A percentile compares a stretch with the other conserved stretches of the same genome.
These are phyloP conservation scores for Eupithecia vulgata DNA, from an alignment of 2,888 invertebrate genomes.

Conservation along the genomic window DNA sequence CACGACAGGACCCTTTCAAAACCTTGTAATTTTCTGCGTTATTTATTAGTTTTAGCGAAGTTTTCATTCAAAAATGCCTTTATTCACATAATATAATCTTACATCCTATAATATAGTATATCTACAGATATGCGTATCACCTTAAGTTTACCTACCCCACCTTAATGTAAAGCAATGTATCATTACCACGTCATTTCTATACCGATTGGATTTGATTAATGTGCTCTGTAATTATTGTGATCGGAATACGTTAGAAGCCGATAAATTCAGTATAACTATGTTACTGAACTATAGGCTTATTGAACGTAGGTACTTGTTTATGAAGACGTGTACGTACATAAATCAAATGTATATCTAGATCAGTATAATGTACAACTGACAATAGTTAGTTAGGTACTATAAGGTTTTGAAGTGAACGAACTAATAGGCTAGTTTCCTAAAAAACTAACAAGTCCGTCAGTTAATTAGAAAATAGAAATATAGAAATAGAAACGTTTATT, in stretches of 20 bases:
- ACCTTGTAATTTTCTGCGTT: too few species aligned
- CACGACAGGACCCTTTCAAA: too few species aligned
- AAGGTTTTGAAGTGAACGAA: too few species aligned
- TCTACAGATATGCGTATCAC: not conserved
- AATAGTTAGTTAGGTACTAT: not conserved
- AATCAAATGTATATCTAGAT: not conserved
- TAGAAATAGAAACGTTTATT: too few species aligned
- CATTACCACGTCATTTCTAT: slow-evolving; percentile 55
- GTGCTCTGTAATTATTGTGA: slow-evolving; percentile 57
- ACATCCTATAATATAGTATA: not conserved
- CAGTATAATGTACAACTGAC: not conserved
- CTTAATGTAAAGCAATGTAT: slow-evolving; percentile 51
- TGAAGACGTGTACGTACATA: not conserved
- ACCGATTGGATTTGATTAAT: slow-evolving; percentile 58
- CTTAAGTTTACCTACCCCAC: slow-evolving; percentile 36
- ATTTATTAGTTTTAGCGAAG: too few species aligned
- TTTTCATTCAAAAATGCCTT: too few species aligned
- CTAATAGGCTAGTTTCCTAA: too few species aligned
- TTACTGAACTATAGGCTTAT: slow-evolving; percentile 5
- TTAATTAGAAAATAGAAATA: too few species aligned
- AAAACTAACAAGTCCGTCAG: too few species aligned
- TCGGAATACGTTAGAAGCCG: slow-evolving; percentile 40
- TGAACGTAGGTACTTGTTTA: not conserved
- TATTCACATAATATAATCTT: too few species aligned
- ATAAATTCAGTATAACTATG: slow-evolving; percentile 22